phyloP scores from a whole-genome alignment of 2,888 invertebrate genomes.

The Apotomis capreana region DNA sequence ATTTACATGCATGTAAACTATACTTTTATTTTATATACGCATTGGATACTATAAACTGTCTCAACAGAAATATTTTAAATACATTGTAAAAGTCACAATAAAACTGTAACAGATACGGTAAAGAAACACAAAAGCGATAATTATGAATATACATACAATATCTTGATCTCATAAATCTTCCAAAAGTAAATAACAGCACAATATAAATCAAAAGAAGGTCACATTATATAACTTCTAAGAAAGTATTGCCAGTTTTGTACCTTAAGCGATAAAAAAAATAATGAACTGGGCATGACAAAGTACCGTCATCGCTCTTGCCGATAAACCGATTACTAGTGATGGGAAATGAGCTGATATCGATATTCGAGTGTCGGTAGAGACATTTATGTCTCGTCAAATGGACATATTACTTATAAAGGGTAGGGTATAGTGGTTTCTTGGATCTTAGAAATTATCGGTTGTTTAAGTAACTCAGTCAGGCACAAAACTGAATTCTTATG shows the following conservation, averaged over 20 bases:
- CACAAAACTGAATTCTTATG: too few species aligned
- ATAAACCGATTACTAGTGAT: conserved; percentile 39
- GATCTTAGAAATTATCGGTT: too few species aligned
- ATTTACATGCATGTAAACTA: too few species aligned
- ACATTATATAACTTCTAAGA: not conserved
- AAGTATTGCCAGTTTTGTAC: conserved; percentile 7
- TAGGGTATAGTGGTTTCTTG: too few species aligned
- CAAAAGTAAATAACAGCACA: not conserved
- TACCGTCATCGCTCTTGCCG: conserved; percentile 31
- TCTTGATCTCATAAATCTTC: not conserved
- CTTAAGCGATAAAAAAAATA: conserved; percentile 30
- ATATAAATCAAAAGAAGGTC: not conserved
- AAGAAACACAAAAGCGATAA: too few species aligned
- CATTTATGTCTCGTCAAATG: not conserved
- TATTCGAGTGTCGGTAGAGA: not conserved
- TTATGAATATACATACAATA: not conserved
- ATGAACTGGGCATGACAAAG: conserved; percentile 36
- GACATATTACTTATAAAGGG: not conserved
- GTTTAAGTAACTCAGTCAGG: too few species aligned
- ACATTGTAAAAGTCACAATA: too few species aligned
- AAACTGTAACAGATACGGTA: too few species aligned
- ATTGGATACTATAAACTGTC: too few species aligned
- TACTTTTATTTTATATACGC: too few species aligned
- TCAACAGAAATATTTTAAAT: too few species aligned
- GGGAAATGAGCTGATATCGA: conserved; percentile 32